phyloP scores from a whole-genome alignment of 2,113 vertebrate genomes.

The Gambusia affinis region DNA sequence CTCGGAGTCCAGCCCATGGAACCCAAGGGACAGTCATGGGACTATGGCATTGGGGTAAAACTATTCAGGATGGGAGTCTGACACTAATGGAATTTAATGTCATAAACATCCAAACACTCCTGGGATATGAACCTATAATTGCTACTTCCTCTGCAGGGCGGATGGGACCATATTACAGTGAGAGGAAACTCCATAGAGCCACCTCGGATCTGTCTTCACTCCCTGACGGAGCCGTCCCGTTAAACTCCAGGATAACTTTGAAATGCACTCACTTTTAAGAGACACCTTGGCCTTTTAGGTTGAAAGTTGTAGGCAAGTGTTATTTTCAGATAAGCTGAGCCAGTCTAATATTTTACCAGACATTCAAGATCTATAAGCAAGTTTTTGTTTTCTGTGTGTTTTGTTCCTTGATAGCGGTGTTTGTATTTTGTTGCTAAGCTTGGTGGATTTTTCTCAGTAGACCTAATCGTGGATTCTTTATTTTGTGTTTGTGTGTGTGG shows the following conservation, averaged over 20 bases:
- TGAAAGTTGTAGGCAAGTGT: neutral
- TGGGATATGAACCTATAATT: neutral
- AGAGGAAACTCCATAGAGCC: conserved; percentile 86
- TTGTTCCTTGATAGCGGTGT: neutral
- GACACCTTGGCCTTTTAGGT: neutral
- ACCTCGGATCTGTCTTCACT: conserved; percentile 52
- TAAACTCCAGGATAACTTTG: neutral
- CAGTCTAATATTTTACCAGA: neutral
- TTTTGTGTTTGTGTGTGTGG: neutral
- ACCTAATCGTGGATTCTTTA: neutral
- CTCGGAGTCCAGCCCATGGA: conserved; percentile 86
- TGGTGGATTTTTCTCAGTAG: neutral
- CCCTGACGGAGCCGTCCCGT: conserved; percentile 38
- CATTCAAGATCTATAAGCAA: neutral
- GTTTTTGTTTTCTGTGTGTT: neutral
- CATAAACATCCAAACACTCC: neutral
- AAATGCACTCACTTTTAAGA: neutral
- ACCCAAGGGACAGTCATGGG: conserved; percentile 91
- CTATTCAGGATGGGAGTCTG: neutral
- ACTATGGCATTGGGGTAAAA: conserved; percentile 96
- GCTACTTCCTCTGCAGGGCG: conserved; percentile 81
- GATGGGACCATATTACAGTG: conserved; percentile 93
- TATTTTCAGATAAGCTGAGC: neutral
- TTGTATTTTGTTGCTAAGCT: neutral
- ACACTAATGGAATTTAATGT: neutral